These are phyloP conservation scores for Drosophila biarmipes DNA, from an alignment of 1,140 invertebrate genomes.

Conservation along the genomic window DNA sequence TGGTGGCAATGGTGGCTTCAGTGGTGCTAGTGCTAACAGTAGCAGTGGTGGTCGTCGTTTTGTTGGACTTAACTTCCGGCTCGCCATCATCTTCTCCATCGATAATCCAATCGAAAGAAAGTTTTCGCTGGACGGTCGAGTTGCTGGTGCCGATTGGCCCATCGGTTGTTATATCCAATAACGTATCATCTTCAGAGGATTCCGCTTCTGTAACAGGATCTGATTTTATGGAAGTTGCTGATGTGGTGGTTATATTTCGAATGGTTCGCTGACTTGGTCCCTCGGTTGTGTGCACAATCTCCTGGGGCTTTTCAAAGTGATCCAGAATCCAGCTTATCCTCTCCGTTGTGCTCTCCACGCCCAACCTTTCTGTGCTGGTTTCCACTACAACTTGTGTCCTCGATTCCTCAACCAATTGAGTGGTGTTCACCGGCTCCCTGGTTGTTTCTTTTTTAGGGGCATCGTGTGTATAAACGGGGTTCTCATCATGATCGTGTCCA, in stretches of 20 bases:
- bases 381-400: background rate
- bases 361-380: background rate
- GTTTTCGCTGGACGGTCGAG: conserved; percentile 18
- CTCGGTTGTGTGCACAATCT: conserved; percentile 60
- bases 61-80: background rate
- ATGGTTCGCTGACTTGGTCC: conserved; percentile 11
- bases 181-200: background rate
- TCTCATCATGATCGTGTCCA: conserved; percentile 62
- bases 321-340: conserved; percentile 63
- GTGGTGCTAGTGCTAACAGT: background rate
- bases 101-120: conserved; percentile 51
- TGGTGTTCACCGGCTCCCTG: conserved; percentile 7
- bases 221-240: background rate
- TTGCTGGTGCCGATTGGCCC: background rate
- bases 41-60: background rate
- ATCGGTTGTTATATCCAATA: conserved; percentile 3
- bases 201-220: conserved; percentile 1
- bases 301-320: conserved; percentile 62
- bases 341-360: conserved; percentile 38
- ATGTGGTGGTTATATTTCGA: conserved; percentile 1
- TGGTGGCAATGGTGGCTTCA: background rate
- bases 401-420: background rate
- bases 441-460: conserved; percentile 30
- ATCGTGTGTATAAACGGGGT: conserved; percentile 51
- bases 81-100: conserved; percentile 35